Percentiles rank a stretch among this genome's conserved stretches.
These are phyloP conservation scores for Gopherus flavomarginatus DNA, from an alignment of 2,113 vertebrate genomes.

Conservation along the genomic window DNA sequence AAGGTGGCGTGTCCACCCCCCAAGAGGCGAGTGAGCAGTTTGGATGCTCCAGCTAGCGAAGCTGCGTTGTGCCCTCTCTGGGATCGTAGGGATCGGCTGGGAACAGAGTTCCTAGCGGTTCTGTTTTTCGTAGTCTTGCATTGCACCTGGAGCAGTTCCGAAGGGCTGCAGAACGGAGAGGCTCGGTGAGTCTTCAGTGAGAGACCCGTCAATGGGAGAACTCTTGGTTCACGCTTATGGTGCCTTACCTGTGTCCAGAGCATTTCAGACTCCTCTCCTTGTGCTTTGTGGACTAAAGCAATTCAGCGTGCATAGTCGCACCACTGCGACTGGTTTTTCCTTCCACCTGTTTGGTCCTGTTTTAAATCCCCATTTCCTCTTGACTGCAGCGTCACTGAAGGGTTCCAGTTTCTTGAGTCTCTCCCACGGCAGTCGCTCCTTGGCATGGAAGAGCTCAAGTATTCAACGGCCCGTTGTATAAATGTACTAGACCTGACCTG, in stretches of 20 bases:
- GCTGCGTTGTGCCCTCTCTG: slow-evolving; percentile 7
- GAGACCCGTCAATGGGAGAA: neutral
- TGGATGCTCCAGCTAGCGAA: neutral
- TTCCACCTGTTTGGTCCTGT: neutral
- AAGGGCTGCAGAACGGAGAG: neutral
- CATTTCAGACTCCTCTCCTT: slow-evolving; percentile 36
- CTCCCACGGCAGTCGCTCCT: neutral
- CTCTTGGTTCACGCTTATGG: slow-evolving; percentile 59
- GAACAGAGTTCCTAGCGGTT: slow-evolving; percentile 36
- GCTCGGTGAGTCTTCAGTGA: neutral
- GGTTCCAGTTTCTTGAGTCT: neutral
- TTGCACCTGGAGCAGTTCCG: neutral
- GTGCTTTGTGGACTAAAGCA: slow-evolving; percentile 17
- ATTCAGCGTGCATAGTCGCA: slow-evolving; percentile 52
- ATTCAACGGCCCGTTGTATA: slow-evolving; percentile 22
- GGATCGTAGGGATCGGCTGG: slow-evolving; percentile 1
- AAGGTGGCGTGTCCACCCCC: neutral
- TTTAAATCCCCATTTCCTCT: neutral
- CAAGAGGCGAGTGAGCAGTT: neutral
- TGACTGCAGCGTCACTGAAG: neutral
- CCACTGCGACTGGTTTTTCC: neutral
- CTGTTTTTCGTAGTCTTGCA: slow-evolving; percentile 1
- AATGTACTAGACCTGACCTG: neutral
- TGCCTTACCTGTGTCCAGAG: slow-evolving; percentile 64
- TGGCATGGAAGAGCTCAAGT: neutral